Evolutionary conservation across 2,797 vertebrate species (phyloP).

Genomic region (Pangasius krempfi): DNA sequence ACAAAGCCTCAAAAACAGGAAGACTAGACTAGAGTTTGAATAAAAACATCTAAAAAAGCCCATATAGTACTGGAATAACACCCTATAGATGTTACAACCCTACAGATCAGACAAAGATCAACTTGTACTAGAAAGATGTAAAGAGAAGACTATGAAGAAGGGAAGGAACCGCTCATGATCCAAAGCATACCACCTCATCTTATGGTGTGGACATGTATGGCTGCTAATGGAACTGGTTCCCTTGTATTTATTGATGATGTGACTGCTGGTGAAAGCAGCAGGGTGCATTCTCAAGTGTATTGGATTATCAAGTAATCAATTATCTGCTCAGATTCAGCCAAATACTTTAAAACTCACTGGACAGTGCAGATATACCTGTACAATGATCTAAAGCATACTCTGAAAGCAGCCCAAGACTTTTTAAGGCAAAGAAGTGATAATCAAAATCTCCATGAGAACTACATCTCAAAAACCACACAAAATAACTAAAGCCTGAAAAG

Average conservation of each 20-base stretch:
- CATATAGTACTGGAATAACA: background rate
- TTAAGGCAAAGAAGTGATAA: background rate
- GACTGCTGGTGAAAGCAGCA: background rate
- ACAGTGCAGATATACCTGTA: background rate
- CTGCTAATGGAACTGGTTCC: background rate
- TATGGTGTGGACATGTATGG: background rate
- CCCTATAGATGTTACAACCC: background rate
- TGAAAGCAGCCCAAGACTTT: background rate
- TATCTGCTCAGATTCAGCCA: conserved; percentile 4
- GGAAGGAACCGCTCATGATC: background rate
- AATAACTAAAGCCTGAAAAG: background rate
- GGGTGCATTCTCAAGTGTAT: background rate
- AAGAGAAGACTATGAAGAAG: no score
- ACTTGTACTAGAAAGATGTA: no score
- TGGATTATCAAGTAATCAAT: background rate
- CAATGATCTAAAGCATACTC: background rate
- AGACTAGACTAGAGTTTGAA: background rate
- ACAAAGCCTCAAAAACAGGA: background rate
- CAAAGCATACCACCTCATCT: background rate
- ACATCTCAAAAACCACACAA: background rate
- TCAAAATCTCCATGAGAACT: background rate
- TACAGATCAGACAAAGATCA: background rate
- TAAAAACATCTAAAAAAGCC: background rate
- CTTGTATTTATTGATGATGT: background rate
- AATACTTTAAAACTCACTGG: background rate